Evolutionary conservation across 2,888 invertebrate genomes (phyloP).

Genomic region (Drosophila merina): DNA sequence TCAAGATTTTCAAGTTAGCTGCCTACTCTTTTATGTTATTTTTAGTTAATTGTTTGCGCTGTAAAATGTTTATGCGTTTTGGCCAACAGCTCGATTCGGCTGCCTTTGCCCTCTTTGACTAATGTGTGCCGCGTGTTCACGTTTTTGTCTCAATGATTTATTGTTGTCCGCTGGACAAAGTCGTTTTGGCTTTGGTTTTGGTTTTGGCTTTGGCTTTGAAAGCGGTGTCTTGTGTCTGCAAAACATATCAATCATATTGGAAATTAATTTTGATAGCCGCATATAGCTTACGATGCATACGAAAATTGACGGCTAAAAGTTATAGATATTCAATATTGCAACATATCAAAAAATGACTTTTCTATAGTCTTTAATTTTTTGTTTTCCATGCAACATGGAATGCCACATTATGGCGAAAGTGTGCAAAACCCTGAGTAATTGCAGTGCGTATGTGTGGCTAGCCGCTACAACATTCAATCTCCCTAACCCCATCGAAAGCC

Average conservation of each 20-base stretch:
- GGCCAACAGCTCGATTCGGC: constrained; percentile 52
- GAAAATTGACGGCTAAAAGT: not conserved
- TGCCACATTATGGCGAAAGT: constrained; percentile 52
- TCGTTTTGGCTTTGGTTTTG: constrained; percentile 14
- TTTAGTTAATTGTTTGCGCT: constrained; percentile 79
- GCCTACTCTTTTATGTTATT: constrained; percentile 77
- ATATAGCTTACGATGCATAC: constrained; percentile 47
- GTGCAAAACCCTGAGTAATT: constrained; percentile 55
- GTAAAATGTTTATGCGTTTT: constrained; percentile 78
- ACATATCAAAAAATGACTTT: constrained; percentile 1
- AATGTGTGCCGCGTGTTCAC: constrained; percentile 73
- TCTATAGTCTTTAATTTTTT: not conserved
- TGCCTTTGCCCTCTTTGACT: constrained; percentile 71
- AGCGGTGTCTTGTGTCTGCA: constrained; percentile 55
- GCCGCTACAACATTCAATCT: constrained; percentile 58
- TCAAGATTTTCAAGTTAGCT: constrained; percentile 41
- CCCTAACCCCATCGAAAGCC: constrained; percentile 6
- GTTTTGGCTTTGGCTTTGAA: constrained; percentile 36
- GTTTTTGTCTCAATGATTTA: constrained; percentile 68
- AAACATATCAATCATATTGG: constrained; percentile 72
- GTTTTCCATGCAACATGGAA: not conserved
- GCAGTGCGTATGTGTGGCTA: constrained; percentile 59
- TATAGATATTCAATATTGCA: constrained; percentile 20
- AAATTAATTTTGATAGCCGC: constrained; percentile 70
- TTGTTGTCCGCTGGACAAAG: constrained; percentile 57